phyloP scores from a whole-genome alignment of 2,888 invertebrate species.

The Idaea biselata region DNA sequence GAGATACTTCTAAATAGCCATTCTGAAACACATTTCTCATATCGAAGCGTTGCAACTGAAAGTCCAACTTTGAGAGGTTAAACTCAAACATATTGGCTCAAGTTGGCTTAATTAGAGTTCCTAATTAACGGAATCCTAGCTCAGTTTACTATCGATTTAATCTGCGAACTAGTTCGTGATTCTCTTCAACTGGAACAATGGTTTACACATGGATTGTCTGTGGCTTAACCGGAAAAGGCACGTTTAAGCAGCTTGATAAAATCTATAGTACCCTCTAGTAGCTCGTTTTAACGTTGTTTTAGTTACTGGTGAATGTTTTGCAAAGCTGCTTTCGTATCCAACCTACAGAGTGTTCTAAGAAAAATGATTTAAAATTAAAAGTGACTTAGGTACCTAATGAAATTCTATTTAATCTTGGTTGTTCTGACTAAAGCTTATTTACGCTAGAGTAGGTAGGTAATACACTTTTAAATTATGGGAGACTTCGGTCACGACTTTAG shows the following conservation, averaged over 20 bases:
- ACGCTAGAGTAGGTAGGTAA: too few species aligned
- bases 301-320: background rate
- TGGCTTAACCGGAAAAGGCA: conserved; percentile 1
- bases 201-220: conserved; percentile 1
- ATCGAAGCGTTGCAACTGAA: background rate
- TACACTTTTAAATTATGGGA: too few species aligned
- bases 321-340: background rate
- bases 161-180: background rate
- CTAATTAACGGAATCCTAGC: background rate
- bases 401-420: too few species aligned
- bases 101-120: background rate
- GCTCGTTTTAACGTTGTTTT: background rate
- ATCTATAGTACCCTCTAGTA: background rate
- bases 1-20: background rate
- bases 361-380: too few species aligned
- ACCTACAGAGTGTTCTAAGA: too few species aligned
- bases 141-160: conserved; percentile 1
- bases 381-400: too few species aligned
- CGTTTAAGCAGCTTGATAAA: conserved; percentile 3
- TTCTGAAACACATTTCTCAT: background rate
- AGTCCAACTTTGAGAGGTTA: background rate
- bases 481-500: too few species aligned
- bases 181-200: background rate
- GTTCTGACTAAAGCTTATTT: too few species aligned
- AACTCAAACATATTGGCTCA: background rate